These are phyloP conservation scores for Calliphora vicina DNA, from an alignment of 1,140 invertebrate species.

Conservation along the genomic window DNA sequence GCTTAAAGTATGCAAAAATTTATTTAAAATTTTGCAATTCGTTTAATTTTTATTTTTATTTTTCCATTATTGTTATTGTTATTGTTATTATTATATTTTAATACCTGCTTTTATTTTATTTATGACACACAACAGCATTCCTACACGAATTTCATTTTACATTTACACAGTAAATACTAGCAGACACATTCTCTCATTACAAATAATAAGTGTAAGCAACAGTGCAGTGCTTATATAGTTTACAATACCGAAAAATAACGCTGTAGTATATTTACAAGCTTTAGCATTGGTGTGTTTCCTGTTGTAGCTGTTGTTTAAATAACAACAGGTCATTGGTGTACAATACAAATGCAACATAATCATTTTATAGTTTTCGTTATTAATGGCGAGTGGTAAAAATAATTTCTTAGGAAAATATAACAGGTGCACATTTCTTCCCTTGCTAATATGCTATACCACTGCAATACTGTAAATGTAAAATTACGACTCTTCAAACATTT, in stretches of 20 bases:
- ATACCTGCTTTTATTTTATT: neutral
- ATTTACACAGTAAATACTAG: neutral
- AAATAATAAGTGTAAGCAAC: neutral
- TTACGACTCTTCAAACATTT: too few relatives aligned
- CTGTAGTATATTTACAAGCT: too few relatives aligned
- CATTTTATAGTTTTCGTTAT: neutral
- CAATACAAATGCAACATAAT: slow-evolving; percentile 5
- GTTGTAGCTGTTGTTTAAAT: neutral
- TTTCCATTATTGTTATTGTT: neutral
- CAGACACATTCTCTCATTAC: neutral
- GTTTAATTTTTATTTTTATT: neutral
- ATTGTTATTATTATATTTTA: neutral
- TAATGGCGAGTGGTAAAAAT: neutral
- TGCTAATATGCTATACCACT: too few relatives aligned
- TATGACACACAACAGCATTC: neutral
- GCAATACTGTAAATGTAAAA: too few relatives aligned
- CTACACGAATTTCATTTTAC: neutral
- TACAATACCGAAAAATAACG: too few relatives aligned
- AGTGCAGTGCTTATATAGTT: neutral
- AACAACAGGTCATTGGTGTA: slow-evolving; percentile 4
- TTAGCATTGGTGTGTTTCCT: too few relatives aligned
- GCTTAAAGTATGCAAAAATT: neutral
- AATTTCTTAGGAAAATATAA: too few relatives aligned
- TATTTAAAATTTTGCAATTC: neutral
- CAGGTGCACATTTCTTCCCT: too few relatives aligned